Evolutionary conservation across 2,797 vertebrate species (phyloP).

Genomic region (Chiloscyllium punctatum): DNA sequence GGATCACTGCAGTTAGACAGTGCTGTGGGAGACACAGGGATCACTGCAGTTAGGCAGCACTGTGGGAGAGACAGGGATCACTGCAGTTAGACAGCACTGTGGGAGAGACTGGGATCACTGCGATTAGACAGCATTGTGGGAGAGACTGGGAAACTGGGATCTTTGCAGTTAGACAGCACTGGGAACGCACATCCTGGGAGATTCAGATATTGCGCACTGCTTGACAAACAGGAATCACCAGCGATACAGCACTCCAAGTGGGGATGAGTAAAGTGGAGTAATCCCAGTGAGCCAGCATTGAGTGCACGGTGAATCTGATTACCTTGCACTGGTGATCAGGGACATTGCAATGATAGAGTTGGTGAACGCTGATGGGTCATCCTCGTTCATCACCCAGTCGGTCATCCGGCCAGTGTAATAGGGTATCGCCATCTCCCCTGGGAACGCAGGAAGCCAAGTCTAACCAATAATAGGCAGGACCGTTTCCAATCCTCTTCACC

Average conservation of each 20-base stretch:
- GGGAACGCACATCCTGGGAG: not conserved
- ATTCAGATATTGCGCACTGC: not conserved
- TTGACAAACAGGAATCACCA: not conserved
- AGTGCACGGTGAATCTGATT: not conserved
- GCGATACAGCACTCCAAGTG: not conserved
- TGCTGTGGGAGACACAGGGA: not conserved
- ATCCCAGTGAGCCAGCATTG: not conserved
- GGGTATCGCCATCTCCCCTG: slow-evolving; percentile 84
- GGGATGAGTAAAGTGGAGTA: not conserved
- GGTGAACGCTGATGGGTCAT: slow-evolving; percentile 57
- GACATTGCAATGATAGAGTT: slow-evolving; percentile 65
- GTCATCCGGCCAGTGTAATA: slow-evolving; percentile 74
- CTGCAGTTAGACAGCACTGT: not conserved
- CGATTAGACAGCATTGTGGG: not conserved
- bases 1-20: too few relatives aligned
- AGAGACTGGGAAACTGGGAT: not conserved
- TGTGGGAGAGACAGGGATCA: not conserved
- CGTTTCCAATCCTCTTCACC: not conserved
- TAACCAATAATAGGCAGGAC: not conserved
- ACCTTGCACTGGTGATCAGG: slow-evolving; percentile 71
- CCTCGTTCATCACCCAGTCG: slow-evolving; percentile 72
- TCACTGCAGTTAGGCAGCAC: not conserved
- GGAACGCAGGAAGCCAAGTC: not conserved
- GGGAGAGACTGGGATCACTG: not conserved
- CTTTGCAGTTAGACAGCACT: too few relatives aligned